Percentiles rank a stretch among this genome's conserved stretches.
Conservation (phyloP, 2,888 invertebrate genomes). For the Lingula anatina region DNA sequence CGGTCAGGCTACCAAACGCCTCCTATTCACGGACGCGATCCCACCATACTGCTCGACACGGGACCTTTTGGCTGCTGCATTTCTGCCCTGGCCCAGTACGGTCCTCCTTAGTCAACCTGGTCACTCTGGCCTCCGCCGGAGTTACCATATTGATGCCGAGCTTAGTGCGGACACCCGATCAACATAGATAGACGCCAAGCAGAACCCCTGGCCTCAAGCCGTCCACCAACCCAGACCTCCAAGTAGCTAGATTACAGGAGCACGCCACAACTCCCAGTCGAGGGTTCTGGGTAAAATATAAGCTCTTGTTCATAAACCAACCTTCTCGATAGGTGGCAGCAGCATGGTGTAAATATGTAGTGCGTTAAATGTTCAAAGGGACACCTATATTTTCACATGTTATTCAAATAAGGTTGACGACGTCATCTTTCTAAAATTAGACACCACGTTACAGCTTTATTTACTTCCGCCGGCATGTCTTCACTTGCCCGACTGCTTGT, state of each 20-base stretch:
- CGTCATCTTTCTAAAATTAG: no score
- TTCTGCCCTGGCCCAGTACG: slow-evolving; percentile 98
- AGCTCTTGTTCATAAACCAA: no score
- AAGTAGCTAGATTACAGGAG: slow-evolving; percentile 98
- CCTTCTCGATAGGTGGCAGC: no score
- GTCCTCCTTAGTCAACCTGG: slow-evolving; percentile 96
- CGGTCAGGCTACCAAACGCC: slow-evolving; percentile 71
- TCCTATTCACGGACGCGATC: slow-evolving; percentile 95
- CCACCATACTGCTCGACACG: slow-evolving; percentile 97
- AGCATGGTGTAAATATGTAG: no score
- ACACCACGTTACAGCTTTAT: no score
- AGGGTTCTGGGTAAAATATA: neutral
- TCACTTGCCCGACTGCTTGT: no score
- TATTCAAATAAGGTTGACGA: no score
- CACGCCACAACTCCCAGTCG: slow-evolving; percentile 87
- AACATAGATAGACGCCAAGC: slow-evolving; percentile 65
- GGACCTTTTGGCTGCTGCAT: slow-evolving; percentile 99
- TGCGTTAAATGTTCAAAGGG: no score
- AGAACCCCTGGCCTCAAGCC: slow-evolving; percentile 85
- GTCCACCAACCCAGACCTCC: slow-evolving; percentile 87
- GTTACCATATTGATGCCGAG: slow-evolving; percentile 93
- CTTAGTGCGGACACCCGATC: slow-evolving; percentile 90
- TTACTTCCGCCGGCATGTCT: no score
- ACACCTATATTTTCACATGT: no score
- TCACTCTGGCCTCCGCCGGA: slow-evolving; percentile 74